phyloP scores from a whole-genome alignment of 2,113 vertebrate genomes.

The Dasyprocta punctata region DNA sequence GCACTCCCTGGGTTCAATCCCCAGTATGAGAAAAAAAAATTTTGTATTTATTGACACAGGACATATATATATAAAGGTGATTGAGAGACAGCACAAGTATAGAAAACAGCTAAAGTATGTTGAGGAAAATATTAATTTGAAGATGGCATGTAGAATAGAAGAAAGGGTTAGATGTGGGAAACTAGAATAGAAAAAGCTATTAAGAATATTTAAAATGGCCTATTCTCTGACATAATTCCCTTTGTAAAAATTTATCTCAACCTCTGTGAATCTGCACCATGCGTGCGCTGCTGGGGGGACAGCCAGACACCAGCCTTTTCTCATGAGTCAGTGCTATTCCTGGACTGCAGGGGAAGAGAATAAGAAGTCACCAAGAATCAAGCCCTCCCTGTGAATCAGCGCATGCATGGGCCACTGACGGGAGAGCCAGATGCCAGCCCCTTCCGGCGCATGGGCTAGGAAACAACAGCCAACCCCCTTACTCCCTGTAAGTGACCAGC shows the following conservation, averaged over 20 bases:
- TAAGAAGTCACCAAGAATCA: too few species aligned
- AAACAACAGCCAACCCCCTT: too few species aligned
- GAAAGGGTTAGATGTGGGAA: not conserved
- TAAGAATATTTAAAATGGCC: slow-evolving; percentile 14
- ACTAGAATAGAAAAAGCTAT: not conserved
- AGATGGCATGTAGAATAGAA: not conserved
- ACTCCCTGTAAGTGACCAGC: too few species aligned
- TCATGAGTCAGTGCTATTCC: too few species aligned
- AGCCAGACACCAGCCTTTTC: too few species aligned
- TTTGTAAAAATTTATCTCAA: not conserved
- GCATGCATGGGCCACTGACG: too few species aligned
- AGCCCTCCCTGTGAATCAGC: too few species aligned
- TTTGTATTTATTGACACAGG: not conserved
- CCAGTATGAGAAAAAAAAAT: not conserved
- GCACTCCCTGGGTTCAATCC: not conserved
- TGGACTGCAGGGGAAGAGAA: too few species aligned
- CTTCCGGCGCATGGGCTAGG: too few species aligned
- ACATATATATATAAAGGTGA: not conserved
- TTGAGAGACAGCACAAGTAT: not conserved
- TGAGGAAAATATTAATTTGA: not conserved
- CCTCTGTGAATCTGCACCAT: too few species aligned
- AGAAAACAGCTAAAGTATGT: not conserved
- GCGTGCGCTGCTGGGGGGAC: too few species aligned
- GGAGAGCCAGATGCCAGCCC: too few species aligned
- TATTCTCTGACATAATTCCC: not conserved